Base-by-base conservation (phyloP, 92 coral and sea anemone species). In the Zoanthus gigantus region DNA sequence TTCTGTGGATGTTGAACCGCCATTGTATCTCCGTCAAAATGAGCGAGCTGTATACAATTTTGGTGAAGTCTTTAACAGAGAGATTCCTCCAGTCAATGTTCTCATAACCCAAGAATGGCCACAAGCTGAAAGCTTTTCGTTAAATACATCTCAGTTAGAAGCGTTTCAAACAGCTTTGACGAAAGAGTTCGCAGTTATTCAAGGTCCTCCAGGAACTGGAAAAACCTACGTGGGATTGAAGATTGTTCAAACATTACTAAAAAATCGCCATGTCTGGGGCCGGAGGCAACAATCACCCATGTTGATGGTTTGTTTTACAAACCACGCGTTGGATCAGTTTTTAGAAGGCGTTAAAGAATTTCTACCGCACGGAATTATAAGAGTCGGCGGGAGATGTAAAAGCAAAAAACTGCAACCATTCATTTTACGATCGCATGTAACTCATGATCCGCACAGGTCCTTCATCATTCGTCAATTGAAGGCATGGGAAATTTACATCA, bases 291-390 rank as follows among this genome's bases (percentile, higher is more conserved):
- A 10, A 9, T 90, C 95, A 9, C 94, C 95, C 45, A 94, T 94
- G 84, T 52, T 94, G 7, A 93, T 94, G 95, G 98, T 94, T 5
- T 94, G 98, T 37, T 94, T 90, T 80, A 94, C 98, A 69, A 93
- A 93, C 82, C 95, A 93, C 53, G 94, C 95, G 9, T 89, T 93
- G 34, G 95, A 93, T 68, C 98, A 94, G 84, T 94, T 94, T 16
- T 83, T 94, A 29, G 98, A 92, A 86, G 94, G 94, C 9, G 90
- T 94, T 72, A 7, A 65, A 31, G 73, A 90, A 8, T 92, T 92
- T n/a, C 85, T 85, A 0, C 83, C 88, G 2, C 66, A 23, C 6
- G 87, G 79, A 9, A 83, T 94, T 31, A 78, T 92, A 28, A 79
- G 98, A 31, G 95, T 94, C 60, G 98, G 98, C 11, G 89, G 92